A percentile compares a stretch with the other conserved stretches of the same genome.
Conservation (phyloP, 2,888 invertebrate species). For the Xestia rhomboidea region DNA sequence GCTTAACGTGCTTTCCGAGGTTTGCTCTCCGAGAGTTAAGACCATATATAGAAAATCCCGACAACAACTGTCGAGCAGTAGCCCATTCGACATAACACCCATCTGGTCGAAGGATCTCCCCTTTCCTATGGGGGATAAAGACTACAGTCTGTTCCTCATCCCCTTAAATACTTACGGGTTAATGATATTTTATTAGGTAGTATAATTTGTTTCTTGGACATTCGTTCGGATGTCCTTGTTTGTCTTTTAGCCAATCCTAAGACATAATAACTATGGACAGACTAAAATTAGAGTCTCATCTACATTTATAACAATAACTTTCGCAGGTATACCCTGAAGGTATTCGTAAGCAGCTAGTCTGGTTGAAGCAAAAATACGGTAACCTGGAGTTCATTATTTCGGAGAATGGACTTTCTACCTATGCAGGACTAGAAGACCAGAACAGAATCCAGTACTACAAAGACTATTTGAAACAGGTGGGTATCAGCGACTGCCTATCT, state of each 20-base stretch:
- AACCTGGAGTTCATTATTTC: constrained; percentile 80
- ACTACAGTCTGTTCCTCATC: background rate
- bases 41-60: background rate
- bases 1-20: too few relatives aligned
- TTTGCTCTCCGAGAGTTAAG: too few relatives aligned
- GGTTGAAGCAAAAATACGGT: constrained; percentile 77
- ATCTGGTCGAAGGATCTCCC: background rate
- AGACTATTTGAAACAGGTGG: constrained; percentile 74
- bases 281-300: background rate
- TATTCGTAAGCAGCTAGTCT: constrained; percentile 79
- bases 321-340: constrained; percentile 78
- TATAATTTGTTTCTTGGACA: background rate
- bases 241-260: background rate
- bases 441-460: constrained; percentile 69
- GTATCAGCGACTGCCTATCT: background rate
- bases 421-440: constrained; percentile 72
- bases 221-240: too few relatives aligned
- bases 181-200: background rate
- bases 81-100: background rate
- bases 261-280: background rate
- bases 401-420: constrained; percentile 83
- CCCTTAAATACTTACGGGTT: background rate
- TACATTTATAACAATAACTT: background rate
- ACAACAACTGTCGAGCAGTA: background rate
- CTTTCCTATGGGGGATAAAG: background rate